Conservation (phyloP, 2,797 vertebrate genomes). For the Phataginus tetradactyla region DNA sequence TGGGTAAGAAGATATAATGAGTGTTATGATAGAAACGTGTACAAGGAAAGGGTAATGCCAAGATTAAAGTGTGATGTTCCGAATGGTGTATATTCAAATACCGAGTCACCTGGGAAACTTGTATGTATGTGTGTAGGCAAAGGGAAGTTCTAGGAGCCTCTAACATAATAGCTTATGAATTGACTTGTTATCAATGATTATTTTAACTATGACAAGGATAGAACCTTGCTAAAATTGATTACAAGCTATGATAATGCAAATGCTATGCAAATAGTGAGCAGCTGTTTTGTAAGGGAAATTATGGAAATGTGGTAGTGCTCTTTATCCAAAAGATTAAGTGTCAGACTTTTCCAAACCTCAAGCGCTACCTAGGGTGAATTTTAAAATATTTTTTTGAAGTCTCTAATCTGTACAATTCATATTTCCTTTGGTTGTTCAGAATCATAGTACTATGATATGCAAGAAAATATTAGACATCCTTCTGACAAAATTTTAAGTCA, state of each 20-base stretch:
- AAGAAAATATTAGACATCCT: background rate
- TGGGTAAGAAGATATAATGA: background rate
- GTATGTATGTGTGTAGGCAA: background rate
- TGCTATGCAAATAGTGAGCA: background rate
- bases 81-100: background rate
- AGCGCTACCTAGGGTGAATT: background rate
- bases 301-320: background rate
- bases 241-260: slow-evolving; percentile 1
- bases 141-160: background rate
- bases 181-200: background rate
- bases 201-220: background rate
- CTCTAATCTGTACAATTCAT: background rate
- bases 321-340: background rate
- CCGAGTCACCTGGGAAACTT: background rate
- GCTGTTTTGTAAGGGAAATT: background rate
- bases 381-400: background rate
- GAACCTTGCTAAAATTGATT: background rate
- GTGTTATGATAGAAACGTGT: background rate
- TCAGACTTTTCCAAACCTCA: background rate
- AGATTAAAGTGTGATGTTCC: background rate
- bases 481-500: background rate
- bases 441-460: background rate
- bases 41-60: background rate
- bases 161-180: background rate
- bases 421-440: background rate